Evolutionary conservation across 2,113 vertebrate genomes (phyloP).

Genomic region (Actinemys pallida): DNA sequence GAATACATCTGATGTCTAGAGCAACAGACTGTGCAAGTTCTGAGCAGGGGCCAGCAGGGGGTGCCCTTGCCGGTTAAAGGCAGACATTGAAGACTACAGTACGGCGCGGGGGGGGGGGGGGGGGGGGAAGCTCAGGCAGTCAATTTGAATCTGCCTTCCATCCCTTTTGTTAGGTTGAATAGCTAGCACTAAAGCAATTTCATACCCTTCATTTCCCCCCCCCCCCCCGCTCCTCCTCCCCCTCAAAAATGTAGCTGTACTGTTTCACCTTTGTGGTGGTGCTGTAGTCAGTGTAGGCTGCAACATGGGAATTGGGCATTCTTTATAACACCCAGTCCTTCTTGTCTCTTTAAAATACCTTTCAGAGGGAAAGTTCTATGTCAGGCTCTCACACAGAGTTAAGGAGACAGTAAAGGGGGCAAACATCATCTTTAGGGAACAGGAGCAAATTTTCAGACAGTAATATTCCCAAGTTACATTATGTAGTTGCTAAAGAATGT

Average conservation of each 20-base stretch:
- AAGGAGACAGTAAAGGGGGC: constrained; percentile 52
- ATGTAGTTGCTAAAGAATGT: constrained; percentile 76
- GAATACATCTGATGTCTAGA: neutral
- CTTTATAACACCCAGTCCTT: neutral
- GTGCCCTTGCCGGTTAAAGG: constrained; percentile 64
- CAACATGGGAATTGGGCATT: neutral
- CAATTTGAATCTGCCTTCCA: neutral
- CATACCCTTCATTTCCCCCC: neutral
- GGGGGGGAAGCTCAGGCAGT: neutral
- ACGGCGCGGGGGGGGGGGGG: neutral
- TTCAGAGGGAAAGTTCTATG: constrained; percentile 21
- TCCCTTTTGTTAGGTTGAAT: neutral
- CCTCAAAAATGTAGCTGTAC: neutral
- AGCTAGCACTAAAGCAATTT: constrained; percentile 1
- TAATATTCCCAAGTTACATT: constrained; percentile 67
- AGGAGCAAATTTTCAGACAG: constrained; percentile 56
- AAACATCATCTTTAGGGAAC: constrained; percentile 58
- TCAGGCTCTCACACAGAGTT: constrained; percentile 33
- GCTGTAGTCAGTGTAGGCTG: neutral
- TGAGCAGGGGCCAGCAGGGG: constrained; percentile 62
- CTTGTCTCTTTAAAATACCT: constrained; percentile 7
- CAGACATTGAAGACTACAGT: neutral
- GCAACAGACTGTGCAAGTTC: constrained; percentile 6
- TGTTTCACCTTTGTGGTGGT: neutral
- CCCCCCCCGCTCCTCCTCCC: accelerated